Evolutionary conservation across 2,888 invertebrate genomes (phyloP).

Genomic region (Tigriopus californicus): DNA sequence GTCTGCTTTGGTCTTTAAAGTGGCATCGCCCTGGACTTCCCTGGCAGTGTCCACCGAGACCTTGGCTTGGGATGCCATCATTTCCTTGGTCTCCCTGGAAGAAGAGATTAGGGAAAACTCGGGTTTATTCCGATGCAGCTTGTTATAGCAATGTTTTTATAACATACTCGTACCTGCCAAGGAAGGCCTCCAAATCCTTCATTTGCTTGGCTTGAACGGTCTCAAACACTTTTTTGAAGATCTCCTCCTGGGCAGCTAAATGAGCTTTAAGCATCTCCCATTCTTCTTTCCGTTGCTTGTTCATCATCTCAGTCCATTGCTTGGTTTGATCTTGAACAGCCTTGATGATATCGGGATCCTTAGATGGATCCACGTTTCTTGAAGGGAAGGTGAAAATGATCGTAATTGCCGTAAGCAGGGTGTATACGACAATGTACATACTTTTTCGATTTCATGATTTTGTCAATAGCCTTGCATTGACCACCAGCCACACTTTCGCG

Average conservation of each 20-base stretch:
- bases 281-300: constrained; percentile 63
- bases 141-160: too few species aligned
- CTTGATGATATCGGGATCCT: constrained; percentile 38
- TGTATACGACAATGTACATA: constrained; percentile 26
- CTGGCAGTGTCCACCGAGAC: constrained; percentile 90
- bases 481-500: constrained; percentile 70
- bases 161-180: constrained; percentile 9
- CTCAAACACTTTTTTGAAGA: constrained; percentile 33
- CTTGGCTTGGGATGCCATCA: constrained; percentile 85
- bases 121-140: too few species aligned
- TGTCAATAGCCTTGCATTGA: constrained; percentile 77
- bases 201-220: background rate
- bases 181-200: background rate
- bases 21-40: constrained; percentile 87
- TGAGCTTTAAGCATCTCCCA: constrained; percentile 47
- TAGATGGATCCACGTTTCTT: background rate
- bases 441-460: constrained; percentile 83
- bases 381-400: background rate
- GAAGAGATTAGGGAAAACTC: background rate
- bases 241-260: constrained; percentile 34
- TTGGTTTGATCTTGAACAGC: constrained; percentile 78
- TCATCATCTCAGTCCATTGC: constrained; percentile 83
- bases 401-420: too few species aligned
- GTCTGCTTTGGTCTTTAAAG: constrained; percentile 84
- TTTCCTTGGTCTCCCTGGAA: constrained; percentile 73